Evolutionary conservation across 1,140 invertebrate species (phyloP), one percentile per base, ranked within the genome.

Genomic region (Sipha flava): DNA sequence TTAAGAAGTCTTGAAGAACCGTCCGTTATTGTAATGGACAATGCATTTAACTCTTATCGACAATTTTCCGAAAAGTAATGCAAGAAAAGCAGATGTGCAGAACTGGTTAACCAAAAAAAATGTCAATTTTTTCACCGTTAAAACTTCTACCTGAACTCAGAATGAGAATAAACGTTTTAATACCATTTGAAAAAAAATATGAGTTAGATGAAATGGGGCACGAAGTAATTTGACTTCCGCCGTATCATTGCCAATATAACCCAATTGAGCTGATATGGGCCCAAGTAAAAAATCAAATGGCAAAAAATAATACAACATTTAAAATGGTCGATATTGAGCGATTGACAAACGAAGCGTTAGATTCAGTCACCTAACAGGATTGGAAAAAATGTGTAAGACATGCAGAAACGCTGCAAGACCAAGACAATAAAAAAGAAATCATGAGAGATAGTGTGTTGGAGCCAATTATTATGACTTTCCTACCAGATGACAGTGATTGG

Each of bases 191-290:
- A 52, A 52, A 21, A 9, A 64, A 26, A 57, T 81, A 79, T 57
- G 73, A 54, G 21, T 9, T 81, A 23, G 80, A 82, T 59, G 54
- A 52, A 43, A 31, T 34, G 31, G 81, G 81, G 6, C 81, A 81
- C 40, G 45, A 34, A 59, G 81, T 80, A 59, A 37, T 80, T 16
- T 21, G 77, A 49, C 77, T 81, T 10, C 81, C 81, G 26, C 43
- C 34, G 18, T 57, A 66, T 14, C 80, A 81, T 66, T 81, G 80
- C 37, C 45, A 79, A 52, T 68, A 62, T 16, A 81, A 81, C 47
- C 68, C 80, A 37, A 81, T 81, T 62, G 80, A 81, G 34, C 37
- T 80, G 10, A 73, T 80, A 21, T 80, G 80, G 80, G 80, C 80
- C 7, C 52, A 80, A 14, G 68, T 80, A 18, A 73, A 80, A 73